phyloP scores from a whole-genome alignment of 2,888 invertebrate species.

The Drosophila atripex region DNA sequence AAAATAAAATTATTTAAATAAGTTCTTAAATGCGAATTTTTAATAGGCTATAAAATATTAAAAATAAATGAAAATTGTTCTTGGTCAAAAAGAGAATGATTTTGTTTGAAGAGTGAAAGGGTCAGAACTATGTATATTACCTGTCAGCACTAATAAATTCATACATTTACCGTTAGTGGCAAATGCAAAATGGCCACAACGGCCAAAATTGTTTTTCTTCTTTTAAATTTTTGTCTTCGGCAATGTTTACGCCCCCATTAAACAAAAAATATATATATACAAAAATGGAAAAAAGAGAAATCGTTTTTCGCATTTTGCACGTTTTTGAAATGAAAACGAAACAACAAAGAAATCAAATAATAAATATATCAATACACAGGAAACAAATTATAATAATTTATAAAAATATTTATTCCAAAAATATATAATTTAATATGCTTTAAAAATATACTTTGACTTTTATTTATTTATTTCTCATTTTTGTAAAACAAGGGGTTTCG shows the following conservation, averaged over 20 bases:
- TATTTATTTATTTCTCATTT: conserved; percentile 1
- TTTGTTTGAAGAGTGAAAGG: not conserved
- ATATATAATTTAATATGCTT: not conserved
- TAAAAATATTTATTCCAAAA: conserved; percentile 1
- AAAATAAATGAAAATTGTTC: too few species aligned
- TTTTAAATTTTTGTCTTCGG: conserved; percentile 4
- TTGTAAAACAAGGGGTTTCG: not conserved
- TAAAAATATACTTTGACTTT: not conserved
- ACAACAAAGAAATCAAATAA: conserved; percentile 5
- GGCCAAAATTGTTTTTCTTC: not conserved
- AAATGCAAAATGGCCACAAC: not conserved
- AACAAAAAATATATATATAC: not conserved
- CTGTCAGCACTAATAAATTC: conserved; percentile 1
- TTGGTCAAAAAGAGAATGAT: not conserved
- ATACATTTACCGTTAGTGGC: conserved; percentile 4
- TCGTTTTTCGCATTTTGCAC: conserved; percentile 51
- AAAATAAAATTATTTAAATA: too few species aligned
- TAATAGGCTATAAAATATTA: conserved; percentile 14
- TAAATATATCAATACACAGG: conserved; percentile 3
- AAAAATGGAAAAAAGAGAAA: conserved; percentile 55
- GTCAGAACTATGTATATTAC: not conserved
- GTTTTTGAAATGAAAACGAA: conserved; percentile 51
- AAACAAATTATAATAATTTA: not conserved
- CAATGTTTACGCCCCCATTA: conserved; percentile 16
- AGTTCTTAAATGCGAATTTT: too few species aligned